Evolutionary conservation across 2,113 vertebrate genomes (phyloP).

Genomic region (Eubucco bourcierii): DNA sequence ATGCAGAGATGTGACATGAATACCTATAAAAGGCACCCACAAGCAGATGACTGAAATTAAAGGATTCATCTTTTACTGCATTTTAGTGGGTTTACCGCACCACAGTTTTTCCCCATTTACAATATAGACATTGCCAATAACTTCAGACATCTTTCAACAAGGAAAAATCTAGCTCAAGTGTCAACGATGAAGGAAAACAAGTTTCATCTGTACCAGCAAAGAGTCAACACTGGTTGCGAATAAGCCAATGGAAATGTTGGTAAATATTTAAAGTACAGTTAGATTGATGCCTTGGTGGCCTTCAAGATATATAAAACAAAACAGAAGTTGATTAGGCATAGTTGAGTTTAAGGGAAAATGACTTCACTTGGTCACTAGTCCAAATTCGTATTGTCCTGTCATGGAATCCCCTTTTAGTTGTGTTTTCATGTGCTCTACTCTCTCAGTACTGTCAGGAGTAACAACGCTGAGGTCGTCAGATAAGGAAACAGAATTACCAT

Average conservation of each 20-base stretch:
- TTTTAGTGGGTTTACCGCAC: neutral
- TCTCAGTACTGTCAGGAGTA: neutral
- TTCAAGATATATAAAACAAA: slow-evolving; percentile 4
- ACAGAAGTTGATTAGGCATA: neutral
- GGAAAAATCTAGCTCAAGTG: neutral
- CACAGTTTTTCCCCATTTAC: neutral
- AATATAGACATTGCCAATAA: neutral
- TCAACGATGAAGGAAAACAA: neutral
- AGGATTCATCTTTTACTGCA: neutral
- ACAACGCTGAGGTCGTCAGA: neutral
- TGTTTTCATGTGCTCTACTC: neutral
- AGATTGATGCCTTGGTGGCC: neutral
- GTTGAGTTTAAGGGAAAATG: neutral
- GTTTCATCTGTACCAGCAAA: neutral
- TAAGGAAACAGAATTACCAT: neutral
- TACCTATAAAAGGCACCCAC: neutral
- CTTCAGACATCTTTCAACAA: neutral
- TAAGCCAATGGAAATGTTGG: neutral
- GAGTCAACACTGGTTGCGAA: neutral
- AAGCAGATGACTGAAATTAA: neutral
- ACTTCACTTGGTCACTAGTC: neutral
- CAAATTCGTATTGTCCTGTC: neutral
- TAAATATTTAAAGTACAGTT: neutral
- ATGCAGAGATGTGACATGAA: neutral
- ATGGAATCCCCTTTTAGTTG: neutral